These are phyloP conservation scores for Pseudorectes ferrugineus DNA, from an alignment of 2,113 vertebrate genomes.

Conservation along the genomic window DNA sequence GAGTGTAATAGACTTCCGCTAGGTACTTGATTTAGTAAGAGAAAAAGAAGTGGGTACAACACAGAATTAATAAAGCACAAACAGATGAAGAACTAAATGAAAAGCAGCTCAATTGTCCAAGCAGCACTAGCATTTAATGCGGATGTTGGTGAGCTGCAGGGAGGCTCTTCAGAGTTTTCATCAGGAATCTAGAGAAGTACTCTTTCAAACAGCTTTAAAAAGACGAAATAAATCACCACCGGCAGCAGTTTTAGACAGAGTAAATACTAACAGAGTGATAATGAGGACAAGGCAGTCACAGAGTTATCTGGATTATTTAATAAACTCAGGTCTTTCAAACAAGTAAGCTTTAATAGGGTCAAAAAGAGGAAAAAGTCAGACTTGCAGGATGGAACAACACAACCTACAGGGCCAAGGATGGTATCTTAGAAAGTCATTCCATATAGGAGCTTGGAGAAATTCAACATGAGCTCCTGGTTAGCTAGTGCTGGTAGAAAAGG, in stretches of 20 bases:
- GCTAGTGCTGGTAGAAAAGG: not conserved
- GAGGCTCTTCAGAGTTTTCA: not conserved
- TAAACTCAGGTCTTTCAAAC: not conserved
- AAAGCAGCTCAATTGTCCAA: not conserved
- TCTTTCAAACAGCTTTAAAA: not conserved
- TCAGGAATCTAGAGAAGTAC: not conserved
- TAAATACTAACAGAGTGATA: not conserved
- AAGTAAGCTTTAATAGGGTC: not conserved
- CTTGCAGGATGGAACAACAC: not conserved
- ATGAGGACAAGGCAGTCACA: not conserved
- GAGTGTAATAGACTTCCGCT: not conserved
- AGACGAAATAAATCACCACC: not conserved
- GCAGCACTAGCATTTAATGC: not conserved
- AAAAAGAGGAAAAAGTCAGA: not conserved
- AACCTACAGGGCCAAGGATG: not conserved
- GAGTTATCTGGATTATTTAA: not conserved
- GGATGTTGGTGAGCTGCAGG: not conserved
- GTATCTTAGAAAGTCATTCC: not conserved
- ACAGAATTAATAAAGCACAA: not conserved
- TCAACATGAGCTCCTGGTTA: not conserved
- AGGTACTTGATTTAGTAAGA: not conserved
- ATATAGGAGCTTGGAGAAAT: not conserved
- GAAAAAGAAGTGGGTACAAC: not conserved
- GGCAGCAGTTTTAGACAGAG: not conserved
- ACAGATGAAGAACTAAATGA: not conserved